Percentiles rank a stretch among this genome's conserved stretches.
phyloP scores from a whole-genome alignment of 2,797 vertebrate species.

The Danio choprae region DNA sequence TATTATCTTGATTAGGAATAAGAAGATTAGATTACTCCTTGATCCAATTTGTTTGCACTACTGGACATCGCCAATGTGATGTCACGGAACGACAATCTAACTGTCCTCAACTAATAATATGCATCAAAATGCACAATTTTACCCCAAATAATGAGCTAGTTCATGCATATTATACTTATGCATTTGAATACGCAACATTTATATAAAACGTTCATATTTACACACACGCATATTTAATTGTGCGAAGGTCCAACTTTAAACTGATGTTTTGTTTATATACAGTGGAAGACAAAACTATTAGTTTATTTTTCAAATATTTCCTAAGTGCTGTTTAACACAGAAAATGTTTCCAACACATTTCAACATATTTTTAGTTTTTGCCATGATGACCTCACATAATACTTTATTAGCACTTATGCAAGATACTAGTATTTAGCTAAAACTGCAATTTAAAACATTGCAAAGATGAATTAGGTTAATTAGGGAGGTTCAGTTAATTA shows the following conservation, averaged over 20 bases:
- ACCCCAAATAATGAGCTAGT: neutral
- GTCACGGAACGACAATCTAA: conserved; percentile 27
- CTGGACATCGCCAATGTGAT: conserved; percentile 16
- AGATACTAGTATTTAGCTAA: too few species aligned
- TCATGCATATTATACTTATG: neutral
- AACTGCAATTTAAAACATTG: too few species aligned
- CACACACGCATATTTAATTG: neutral
- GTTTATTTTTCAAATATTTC: too few species aligned
- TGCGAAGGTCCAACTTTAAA: neutral
- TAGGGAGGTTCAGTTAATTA: too few species aligned
- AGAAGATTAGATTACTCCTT: conserved; percentile 83
- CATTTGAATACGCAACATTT: neutral
- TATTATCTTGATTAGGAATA: conserved; percentile 75
- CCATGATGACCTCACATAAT: too few species aligned
- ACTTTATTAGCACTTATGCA: too few species aligned
- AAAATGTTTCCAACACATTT: too few species aligned
- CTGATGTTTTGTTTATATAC: neutral
- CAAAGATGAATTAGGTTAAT: too few species aligned
- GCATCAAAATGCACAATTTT: neutral
- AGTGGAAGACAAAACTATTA: too few species aligned
- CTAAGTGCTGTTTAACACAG: too few species aligned
- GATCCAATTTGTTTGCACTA: conserved; percentile 69
- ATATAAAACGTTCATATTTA: neutral
- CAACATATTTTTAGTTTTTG: too few species aligned
- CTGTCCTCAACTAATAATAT: conserved; percentile 6